These are phyloP conservation scores for Dreissena polymorpha DNA, from an alignment of 1,140 invertebrate genomes.

Conservation along the genomic window DNA sequence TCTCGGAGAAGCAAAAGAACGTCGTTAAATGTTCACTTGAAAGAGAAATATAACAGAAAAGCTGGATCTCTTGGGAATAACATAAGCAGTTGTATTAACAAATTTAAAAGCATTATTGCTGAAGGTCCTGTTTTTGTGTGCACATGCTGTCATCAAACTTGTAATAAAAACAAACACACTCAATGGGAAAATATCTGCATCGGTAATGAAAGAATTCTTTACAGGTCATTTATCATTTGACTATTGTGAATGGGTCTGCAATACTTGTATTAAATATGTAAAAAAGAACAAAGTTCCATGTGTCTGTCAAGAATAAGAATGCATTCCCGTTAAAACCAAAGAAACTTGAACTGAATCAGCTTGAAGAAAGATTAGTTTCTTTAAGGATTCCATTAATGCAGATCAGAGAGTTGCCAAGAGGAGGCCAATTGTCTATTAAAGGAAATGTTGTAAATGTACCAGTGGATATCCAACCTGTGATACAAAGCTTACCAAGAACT, in stretches of 20 bases:
- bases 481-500: background rate
- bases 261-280: slow-evolving; percentile 4
- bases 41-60: no score
- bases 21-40: no score
- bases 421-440: slow-evolving; percentile 3
- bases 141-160: slow-evolving; percentile 30
- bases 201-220: background rate
- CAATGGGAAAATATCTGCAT: background rate
- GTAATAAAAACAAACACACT: background rate
- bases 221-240: slow-evolving; percentile 4
- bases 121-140: slow-evolving; percentile 42
- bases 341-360: slow-evolving; percentile 9
- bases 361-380: no score
- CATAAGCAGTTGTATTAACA: slow-evolving; percentile 7
- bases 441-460: slow-evolving; percentile 34
- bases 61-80: slow-evolving; percentile 9
- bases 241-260: slow-evolving; percentile 18
- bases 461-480: background rate
- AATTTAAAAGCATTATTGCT: slow-evolving; percentile 29
- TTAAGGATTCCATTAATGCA: no score
- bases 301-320: background rate
- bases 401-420: no score
- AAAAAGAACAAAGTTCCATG: background rate
- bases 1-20: no score
- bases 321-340: background rate